Base-by-base conservation (phyloP, 2,797 vertebrate species). In the Megalops cyprinoides region DNA sequence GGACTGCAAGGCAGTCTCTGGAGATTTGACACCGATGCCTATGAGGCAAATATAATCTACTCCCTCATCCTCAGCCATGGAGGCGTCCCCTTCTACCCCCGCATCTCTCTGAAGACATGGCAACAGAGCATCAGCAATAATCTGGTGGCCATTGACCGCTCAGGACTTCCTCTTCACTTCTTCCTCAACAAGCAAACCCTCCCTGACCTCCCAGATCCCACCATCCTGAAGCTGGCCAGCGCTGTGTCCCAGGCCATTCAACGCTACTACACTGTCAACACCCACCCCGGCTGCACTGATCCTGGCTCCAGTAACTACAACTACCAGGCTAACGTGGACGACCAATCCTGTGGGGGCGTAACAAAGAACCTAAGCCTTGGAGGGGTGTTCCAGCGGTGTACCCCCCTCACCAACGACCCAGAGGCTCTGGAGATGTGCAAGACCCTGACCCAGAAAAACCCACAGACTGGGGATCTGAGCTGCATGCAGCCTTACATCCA, bases 51-150 rank as follows among this genome's bases (percentile, higher is more conserved):
- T 82, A 84, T 90, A 56, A 94, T 90, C 74, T 89, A 81, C 82
- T 95, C 94, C 71, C 87, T 91, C 78, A 87, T 94, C 12, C 90
- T 90, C 67, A 93, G 93, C 84, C 53, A 93, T 0, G 94, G 94
- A 0, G 93, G 94, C 0, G 0, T 71, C 4, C 90, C 92, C 0
- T 94, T 94, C 31, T 94, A 94, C 77, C 94, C 94, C 0, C 94
- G 94, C 3, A 93, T 95, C 84, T 94, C 94, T 20, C 90, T 95
- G 44, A 87, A 93, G 85, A 75, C 49, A 6, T 95, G 94, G 94
- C 93, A 95, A 83, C 88, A 94, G 65, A 79, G 79, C 9, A 92
- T 90, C 34, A 8, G 74, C 31, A 94, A 94, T 85, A 91, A 94
- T 79, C 86, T 95, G 82, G 93, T 95, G 83, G 93, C 93, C 39